phyloP scores from a whole-genome alignment of 1,140 invertebrate genomes.

The Magallana angulata region DNA sequence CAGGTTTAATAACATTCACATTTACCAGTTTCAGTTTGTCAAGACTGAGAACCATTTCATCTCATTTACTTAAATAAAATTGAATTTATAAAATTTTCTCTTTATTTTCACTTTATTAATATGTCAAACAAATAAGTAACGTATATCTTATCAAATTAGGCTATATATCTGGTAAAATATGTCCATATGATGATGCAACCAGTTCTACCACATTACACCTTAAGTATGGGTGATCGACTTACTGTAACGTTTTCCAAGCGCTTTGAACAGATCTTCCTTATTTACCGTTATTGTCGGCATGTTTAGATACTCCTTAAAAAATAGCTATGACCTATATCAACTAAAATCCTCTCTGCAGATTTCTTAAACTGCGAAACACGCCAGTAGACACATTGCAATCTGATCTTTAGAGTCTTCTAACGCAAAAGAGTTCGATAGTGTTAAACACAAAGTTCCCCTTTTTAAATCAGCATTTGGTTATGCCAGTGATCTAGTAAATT shows the following conservation, averaged over 20 bases:
- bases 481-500: no score
- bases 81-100: no score
- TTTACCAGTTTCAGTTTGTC: no score
- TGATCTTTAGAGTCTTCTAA: not conserved
- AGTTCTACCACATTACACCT: not conserved
- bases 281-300: constrained; percentile 49
- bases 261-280: constrained; percentile 50
- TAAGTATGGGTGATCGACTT: not conserved
- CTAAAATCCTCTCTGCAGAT: not conserved
- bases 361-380: not conserved
- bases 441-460: no score
- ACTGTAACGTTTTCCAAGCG: constrained; percentile 46
- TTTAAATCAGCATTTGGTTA: no score
- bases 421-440: not conserved
- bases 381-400: not conserved
- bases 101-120: no score
- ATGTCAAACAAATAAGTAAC: no score
- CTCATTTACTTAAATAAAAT: no score
- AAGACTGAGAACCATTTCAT: no score
- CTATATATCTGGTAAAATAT: no score
- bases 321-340: not conserved
- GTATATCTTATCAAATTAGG: no score
- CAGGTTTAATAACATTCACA: no score
- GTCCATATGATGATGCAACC: constrained; percentile 3
- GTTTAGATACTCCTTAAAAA: not conserved